Percentiles rank a stretch among this genome's conserved stretches.
Evolutionary conservation across 2,113 vertebrate genomes (phyloP).

Genomic region (Sclerurus mexicanus): DNA sequence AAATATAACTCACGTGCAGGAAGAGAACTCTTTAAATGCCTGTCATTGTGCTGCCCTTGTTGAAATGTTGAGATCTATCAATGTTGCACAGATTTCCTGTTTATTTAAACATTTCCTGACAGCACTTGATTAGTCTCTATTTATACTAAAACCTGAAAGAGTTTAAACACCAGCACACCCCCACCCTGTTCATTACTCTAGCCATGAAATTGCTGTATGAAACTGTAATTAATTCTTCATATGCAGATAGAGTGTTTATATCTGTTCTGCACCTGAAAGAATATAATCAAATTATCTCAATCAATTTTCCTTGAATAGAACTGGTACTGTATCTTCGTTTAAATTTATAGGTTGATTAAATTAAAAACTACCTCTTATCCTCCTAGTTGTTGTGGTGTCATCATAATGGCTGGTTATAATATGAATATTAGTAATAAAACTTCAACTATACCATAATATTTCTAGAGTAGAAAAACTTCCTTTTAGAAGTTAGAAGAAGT

Average conservation of each 20-base stretch:
- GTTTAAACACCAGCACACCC: neutral
- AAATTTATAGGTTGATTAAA: neutral
- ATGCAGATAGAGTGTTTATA: neutral
- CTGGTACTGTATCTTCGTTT: neutral
- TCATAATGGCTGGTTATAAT: neutral
- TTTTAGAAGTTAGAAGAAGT: neutral
- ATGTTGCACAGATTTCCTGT: conserved; percentile 75
- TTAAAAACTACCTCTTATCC: neutral
- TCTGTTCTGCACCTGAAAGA: neutral
- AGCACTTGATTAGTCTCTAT: conserved; percentile 60
- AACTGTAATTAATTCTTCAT: neutral
- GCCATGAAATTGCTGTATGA: neutral
- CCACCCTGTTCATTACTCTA: neutral
- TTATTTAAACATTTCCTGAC: conserved; percentile 73
- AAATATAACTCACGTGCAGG: conserved; percentile 60
- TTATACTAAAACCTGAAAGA: conserved; percentile 34
- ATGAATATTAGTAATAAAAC: neutral
- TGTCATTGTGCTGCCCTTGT: conserved; percentile 55
- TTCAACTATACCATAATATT: neutral
- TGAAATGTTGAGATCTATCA: conserved; percentile 71
- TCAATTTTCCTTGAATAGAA: neutral
- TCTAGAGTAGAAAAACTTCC: neutral
- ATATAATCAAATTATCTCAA: neutral
- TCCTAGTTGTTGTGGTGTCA: neutral
- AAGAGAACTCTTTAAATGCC: conserved; percentile 55